Conservation (phyloP, 2,113 vertebrate species). For the Phoxinus phoxinus region DNA sequence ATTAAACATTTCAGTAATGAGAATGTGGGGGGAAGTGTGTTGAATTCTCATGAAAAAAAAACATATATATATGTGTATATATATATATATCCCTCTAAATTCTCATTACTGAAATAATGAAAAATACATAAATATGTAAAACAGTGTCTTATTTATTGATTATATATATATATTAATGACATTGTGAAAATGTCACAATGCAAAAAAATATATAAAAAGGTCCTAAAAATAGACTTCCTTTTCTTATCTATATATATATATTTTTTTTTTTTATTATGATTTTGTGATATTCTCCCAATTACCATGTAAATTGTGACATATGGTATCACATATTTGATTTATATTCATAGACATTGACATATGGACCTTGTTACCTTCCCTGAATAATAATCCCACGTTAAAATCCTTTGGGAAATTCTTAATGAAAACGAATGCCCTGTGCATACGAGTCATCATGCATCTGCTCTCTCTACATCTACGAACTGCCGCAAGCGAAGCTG, state of each 20-base stretch:
- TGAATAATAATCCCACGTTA: conserved; percentile 3
- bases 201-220: too few relatives aligned
- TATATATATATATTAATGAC: too few relatives aligned
- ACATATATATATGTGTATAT: background rate
- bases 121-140: background rate
- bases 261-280: background rate
- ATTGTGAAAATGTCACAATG: too few relatives aligned
- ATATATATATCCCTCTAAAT: background rate
- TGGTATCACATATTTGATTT: background rate
- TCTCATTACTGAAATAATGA: background rate
- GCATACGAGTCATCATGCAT: conserved; percentile 6
- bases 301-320: background rate
- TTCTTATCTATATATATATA: background rate
- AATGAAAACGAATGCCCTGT: background rate
- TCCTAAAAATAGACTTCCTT: background rate
- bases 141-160: background rate
- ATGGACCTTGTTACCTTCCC: conserved; percentile 30
- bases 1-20: background rate
- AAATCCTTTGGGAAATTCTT: conserved; percentile 6
- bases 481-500: conserved; percentile 14
- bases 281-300: background rate
- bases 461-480: conserved; percentile 9
- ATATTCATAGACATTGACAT: conserved; percentile 21
- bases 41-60: background rate
- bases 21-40: background rate